Evolutionary conservation across 2,797 vertebrate genomes (phyloP).

Genomic region (Platyrinchus mystaceus): DNA sequence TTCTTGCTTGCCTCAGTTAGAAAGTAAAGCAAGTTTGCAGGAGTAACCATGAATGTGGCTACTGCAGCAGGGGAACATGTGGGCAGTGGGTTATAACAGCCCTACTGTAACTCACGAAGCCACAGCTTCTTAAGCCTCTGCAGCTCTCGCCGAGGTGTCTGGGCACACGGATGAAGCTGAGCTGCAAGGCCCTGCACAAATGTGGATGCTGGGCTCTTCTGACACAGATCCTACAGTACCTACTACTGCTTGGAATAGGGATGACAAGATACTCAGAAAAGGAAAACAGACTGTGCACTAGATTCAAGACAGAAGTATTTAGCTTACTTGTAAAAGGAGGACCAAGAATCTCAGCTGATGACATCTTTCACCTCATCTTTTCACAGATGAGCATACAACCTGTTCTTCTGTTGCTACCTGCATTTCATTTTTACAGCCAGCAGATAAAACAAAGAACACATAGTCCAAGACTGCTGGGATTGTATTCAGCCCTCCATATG

Average conservation of each 20-base stretch:
- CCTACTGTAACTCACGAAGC: neutral
- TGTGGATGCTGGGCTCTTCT: neutral
- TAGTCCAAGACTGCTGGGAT: neutral
- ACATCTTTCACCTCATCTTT: neutral
- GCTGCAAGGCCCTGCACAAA: neutral
- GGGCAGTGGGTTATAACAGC: neutral
- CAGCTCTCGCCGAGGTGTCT: neutral
- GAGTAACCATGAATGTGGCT: neutral
- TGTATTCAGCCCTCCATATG: neutral
- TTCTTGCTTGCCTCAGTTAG: neutral
- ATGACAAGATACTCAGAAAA: neutral
- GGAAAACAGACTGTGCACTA: neutral
- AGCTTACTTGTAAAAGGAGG: neutral
- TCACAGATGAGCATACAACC: neutral
- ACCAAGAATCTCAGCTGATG: neutral
- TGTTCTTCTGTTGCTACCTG: neutral
- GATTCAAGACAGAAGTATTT: neutral
- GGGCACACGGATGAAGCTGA: rapidly evolving
- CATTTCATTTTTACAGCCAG: neutral
- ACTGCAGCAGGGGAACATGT: rapidly evolving
- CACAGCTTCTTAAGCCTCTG: neutral
- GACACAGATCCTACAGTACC: neutral
- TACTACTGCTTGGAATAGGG: neutral
- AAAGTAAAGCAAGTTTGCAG: neutral
- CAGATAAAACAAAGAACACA: neutral